phyloP scores from a whole-genome alignment of 2,888 invertebrate species.

The Macrosoma leucophasiata region DNA sequence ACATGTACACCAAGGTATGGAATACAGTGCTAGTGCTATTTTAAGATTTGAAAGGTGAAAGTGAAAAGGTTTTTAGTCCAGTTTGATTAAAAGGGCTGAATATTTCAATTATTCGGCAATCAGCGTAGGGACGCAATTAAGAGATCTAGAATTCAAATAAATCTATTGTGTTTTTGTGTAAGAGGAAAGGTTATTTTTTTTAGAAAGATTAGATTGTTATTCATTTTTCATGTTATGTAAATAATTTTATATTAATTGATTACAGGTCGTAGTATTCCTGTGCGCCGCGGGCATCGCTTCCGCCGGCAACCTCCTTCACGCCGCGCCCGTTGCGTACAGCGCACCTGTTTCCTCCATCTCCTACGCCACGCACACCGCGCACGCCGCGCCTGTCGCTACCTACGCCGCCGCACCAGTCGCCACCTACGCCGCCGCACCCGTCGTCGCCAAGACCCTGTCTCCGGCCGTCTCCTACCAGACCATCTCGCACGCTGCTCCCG shows the following conservation, averaged over 20 bases:
- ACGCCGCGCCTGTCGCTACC: constrained; percentile 42
- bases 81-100: neutral
- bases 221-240: constrained; percentile 2
- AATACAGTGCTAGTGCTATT: too few species aligned
- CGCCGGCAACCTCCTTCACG: constrained; percentile 27
- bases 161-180: too few species aligned
- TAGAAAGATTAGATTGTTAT: neutral
- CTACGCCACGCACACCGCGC: constrained; percentile 43
- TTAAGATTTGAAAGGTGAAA: too few species aligned
- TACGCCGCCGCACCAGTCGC: constrained; percentile 56
- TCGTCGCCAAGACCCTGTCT: constrained; percentile 31
- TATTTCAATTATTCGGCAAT: too few species aligned
- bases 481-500: constrained; percentile 27
- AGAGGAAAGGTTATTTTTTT: too few species aligned
- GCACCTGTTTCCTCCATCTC: constrained; percentile 43
- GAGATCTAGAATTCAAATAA: too few species aligned
- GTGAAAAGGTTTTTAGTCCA: constrained; percentile 1
- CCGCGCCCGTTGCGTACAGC: constrained; percentile 37
- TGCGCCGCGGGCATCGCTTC: constrained; percentile 67
- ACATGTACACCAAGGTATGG: constrained; percentile 58
- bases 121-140: too few species aligned
- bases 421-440: constrained; percentile 35
- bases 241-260: constrained; percentile 15
- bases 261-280: constrained; percentile 71
- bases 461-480: constrained; percentile 24